phyloP scores from a whole-genome alignment of 2,797 vertebrate species.

The Acestrorhynchus altus region DNA sequence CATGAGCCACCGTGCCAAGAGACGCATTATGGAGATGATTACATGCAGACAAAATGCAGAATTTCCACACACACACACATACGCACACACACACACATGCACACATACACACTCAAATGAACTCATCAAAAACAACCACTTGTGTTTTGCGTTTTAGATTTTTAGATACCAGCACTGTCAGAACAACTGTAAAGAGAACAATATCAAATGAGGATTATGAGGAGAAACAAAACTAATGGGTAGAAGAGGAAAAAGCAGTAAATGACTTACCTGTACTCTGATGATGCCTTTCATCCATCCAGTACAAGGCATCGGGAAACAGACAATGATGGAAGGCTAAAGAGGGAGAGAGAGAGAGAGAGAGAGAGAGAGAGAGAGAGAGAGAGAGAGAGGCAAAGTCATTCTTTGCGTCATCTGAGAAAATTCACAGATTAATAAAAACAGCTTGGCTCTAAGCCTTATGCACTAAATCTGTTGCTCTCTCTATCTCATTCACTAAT shows the following conservation, averaged over 20 bases:
- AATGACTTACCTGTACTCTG: slow-evolving; percentile 73
- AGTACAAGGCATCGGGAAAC: slow-evolving; percentile 71
- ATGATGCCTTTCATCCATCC: slow-evolving; percentile 67
- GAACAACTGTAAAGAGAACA: not conserved
- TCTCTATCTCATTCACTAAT: slow-evolving; percentile 37
- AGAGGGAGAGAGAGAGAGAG: slow-evolving; percentile 52
- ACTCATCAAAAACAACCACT: not conserved
- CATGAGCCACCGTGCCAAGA: not conserved
- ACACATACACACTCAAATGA: not conserved
- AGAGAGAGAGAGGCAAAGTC: slow-evolving; percentile 63
- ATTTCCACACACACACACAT: not conserved
- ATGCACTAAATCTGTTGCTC: slow-evolving; percentile 7
- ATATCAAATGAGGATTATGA: not conserved
- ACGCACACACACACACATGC: not conserved
- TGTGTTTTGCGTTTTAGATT: not conserved
- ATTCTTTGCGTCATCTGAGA: slow-evolving; percentile 80
- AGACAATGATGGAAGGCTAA: slow-evolving; percentile 31
- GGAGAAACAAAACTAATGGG: not conserved
- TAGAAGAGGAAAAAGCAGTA: not conserved
- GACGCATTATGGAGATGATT: not conserved
- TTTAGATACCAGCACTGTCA: not conserved
- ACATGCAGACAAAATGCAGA: not conserved
- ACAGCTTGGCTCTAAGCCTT: slow-evolving; percentile 69
- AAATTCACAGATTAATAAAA: slow-evolving; percentile 80
- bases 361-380: slow-evolving; percentile 52